Evolutionary conservation across 2,113 vertebrate genomes (phyloP).

Genomic region (Hippocampus guttulatus): DNA sequence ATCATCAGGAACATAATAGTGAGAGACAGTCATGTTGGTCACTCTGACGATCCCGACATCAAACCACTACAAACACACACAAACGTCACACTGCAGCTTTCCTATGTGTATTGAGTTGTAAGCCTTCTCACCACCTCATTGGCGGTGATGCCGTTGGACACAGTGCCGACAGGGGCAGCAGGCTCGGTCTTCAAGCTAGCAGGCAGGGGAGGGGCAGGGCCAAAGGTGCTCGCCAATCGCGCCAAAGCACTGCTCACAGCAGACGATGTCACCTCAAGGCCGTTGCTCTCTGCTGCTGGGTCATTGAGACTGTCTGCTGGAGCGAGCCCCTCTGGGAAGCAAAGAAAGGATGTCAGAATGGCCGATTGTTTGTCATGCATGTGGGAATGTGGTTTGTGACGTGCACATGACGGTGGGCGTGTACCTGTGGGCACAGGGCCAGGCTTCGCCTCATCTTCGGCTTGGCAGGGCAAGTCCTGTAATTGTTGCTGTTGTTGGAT

Average conservation of each 20-base stretch:
- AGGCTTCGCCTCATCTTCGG: constrained; percentile 27
- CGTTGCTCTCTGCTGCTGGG: constrained; percentile 82
- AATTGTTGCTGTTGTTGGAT: constrained; percentile 79
- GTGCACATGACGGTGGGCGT: constrained; percentile 68
- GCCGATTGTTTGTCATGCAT: not conserved
- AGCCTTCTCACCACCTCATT: constrained; percentile 69
- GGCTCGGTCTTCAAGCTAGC: not conserved
- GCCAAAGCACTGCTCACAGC: constrained; percentile 73
- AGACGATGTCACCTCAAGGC: constrained; percentile 78
- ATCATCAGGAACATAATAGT: constrained; percentile 81
- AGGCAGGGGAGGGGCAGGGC: constrained; percentile 64
- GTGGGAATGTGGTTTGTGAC: not conserved
- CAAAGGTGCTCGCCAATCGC: constrained; percentile 80
- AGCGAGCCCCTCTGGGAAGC: constrained; percentile 76
- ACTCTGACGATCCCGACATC: constrained; percentile 90
- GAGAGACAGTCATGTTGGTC: constrained; percentile 86
- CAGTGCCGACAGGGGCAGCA: constrained; percentile 64
- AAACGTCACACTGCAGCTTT: not conserved
- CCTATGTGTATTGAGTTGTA: not conserved
- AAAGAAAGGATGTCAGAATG: not conserved
- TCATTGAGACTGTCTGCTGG: constrained; percentile 89
- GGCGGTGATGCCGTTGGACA: constrained; percentile 80
- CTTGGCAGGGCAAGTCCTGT: constrained; percentile 76
- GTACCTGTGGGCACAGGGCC: constrained; percentile 72
- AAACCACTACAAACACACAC: constrained; percentile 75